Percentiles rank a stretch among this genome's conserved stretches.
Conservation (phyloP, 1,140 invertebrate species). For the Thaumatotibia leucotreta region DNA sequence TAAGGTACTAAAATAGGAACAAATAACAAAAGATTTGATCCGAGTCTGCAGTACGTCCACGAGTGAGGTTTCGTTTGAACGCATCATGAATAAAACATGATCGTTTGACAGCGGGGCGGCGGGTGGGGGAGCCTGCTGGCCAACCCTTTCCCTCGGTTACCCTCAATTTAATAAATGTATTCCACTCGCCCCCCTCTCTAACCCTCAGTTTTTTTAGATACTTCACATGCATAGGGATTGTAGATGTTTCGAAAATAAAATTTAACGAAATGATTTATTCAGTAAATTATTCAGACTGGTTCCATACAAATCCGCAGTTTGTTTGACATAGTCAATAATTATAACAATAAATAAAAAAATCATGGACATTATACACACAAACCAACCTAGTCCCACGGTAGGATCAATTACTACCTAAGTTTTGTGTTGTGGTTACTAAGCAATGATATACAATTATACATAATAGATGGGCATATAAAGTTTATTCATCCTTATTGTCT, state of each 20-base stretch:
- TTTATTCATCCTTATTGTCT: too few relatives aligned
- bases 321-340: too few relatives aligned
- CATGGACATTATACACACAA: too few relatives aligned
- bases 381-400: too few relatives aligned
- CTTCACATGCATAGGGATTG: constrained; percentile 32
- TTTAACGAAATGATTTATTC: too few relatives aligned
- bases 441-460: too few relatives aligned
- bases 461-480: too few relatives aligned
- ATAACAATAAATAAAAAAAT: too few relatives aligned
- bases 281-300: too few relatives aligned
- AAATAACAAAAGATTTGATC: constrained; percentile 42
- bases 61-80: constrained; percentile 41
- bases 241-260: not conserved
- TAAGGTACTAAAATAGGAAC: constrained; percentile 19
- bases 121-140: constrained; percentile 1
- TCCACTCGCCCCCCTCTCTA: constrained; percentile 24
- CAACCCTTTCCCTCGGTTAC: constrained; percentile 46
- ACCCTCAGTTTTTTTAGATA: constrained; percentile 50
- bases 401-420: too few relatives aligned
- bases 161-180: constrained; percentile 48
- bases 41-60: constrained; percentile 23
- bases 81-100: constrained; percentile 66
- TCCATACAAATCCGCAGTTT: too few relatives aligned
- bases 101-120: constrained; percentile 23
- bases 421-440: too few relatives aligned